Evolutionary conservation across 2,888 invertebrate species (phyloP), one percentile per base, ranked within the genome.

Genomic region (Patella ulyssiponensis): DNA sequence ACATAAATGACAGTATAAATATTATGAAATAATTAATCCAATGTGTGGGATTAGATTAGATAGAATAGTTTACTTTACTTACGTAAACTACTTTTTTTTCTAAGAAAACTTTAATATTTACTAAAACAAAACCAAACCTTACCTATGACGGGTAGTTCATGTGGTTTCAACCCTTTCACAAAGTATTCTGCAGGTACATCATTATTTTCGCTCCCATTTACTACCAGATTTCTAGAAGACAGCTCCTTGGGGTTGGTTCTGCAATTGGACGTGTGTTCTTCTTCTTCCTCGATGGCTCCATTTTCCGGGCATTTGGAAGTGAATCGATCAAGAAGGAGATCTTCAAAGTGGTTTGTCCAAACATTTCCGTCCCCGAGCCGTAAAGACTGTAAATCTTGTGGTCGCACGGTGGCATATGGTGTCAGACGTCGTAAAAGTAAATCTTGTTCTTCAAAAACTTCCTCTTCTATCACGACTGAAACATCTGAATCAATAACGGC

Each of bases 91-190:
- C 9, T 7, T 44, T 0, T 44, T 9, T 44, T 9, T n/a, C n/a
- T n/a, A n/a, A 44, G 44, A 44, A 44, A 44, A 44, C 44, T 9
- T 44, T 9, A 44, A 44, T 44, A 44, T 44, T 44, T 44, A 44
- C 44, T 44, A 44, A 44, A 44, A 44, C 44, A 44, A 44, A 17
- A 52, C 33, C 17, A 20, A 23, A 54, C 27, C 76, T 77, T 78
- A 83, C 83, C 83, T 77, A 74, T 82, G n/a, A 83, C 83, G 17
- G 82, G 81, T 15, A 83, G 69, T 69, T 83, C 83, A n/a, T 80
- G 77, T 1, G 73, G 69, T 54, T 27, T 69, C 9, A 83, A 54
- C 12, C 76, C 79, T 27, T 75, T 58, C 14, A 82, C 70, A 14
- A 56, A 27, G 52, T 83, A 83, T 44, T 80, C 74, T 9, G 78